Percentiles rank a stretch among this genome's conserved stretches.
Evolutionary conservation across 2,113 vertebrate species (phyloP).

Genomic region (Oryzias javanicus): DNA sequence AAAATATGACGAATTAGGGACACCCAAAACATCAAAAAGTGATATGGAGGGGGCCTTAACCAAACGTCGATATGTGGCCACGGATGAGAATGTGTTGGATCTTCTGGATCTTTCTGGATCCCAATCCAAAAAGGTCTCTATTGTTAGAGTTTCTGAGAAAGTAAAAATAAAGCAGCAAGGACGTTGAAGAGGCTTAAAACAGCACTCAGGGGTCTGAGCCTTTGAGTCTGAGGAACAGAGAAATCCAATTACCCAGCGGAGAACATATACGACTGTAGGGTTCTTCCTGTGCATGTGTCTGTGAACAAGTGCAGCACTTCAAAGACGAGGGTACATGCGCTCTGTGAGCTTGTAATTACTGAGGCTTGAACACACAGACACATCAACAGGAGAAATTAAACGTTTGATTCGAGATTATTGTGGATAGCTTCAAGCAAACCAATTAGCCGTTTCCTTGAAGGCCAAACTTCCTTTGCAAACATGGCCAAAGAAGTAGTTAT

Average conservation of each 20-base stretch:
- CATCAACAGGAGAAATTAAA: constrained; percentile 17
- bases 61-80: too few relatives aligned
- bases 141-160: constrained; percentile 64
- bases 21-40: constrained; percentile 2
- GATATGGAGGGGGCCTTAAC: too few relatives aligned
- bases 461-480: neutral
- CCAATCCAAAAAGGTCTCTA: constrained; percentile 55
- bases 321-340: constrained; percentile 51
- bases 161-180: constrained; percentile 52
- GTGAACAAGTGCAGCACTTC: constrained; percentile 51
- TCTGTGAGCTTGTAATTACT: constrained; percentile 44
- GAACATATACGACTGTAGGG: constrained; percentile 68
- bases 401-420: constrained; percentile 34
- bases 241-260: constrained; percentile 71
- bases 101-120: constrained; percentile 37
- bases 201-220: constrained; percentile 52
- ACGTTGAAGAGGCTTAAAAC: constrained; percentile 72
- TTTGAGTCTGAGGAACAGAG: constrained; percentile 65
- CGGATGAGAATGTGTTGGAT: too few relatives aligned
- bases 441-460: constrained; percentile 7
- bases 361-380: constrained; percentile 26
- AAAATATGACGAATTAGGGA: constrained; percentile 38
- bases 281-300: constrained; percentile 50
- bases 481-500: too few relatives aligned
- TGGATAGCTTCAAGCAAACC: constrained; percentile 17